phyloP scores from a whole-genome alignment of 2,113 vertebrate species.

The Xiphophorus maculatus region DNA sequence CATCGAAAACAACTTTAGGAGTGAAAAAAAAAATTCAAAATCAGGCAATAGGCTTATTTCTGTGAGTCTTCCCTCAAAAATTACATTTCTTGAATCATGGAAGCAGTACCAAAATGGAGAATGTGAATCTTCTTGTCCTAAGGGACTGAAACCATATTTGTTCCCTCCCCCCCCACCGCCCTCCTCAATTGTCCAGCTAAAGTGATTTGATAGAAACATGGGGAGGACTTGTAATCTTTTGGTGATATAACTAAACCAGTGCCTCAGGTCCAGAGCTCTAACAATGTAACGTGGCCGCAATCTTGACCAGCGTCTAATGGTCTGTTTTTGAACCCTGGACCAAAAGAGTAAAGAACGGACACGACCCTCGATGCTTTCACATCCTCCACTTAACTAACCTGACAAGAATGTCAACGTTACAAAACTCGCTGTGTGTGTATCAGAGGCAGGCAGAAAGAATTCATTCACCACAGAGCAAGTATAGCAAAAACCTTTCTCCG shows the following conservation, averaged over 20 bases:
- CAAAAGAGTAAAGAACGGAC: background rate
- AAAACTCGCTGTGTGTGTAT: no score
- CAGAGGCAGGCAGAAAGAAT: no score
- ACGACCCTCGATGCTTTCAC: background rate
- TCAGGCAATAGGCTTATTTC: conserved; percentile 17
- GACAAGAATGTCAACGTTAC: background rate
- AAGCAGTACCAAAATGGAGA: conserved; percentile 8
- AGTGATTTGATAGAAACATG: conserved; percentile 30
- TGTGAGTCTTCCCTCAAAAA: conserved; percentile 31
- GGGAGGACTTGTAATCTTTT: conserved; percentile 22
- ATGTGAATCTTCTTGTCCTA: conserved; percentile 23
- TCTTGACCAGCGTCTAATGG: conserved; percentile 28
- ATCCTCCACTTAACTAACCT: background rate
- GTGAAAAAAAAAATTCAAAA: background rate
- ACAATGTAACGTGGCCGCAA: conserved; percentile 25
- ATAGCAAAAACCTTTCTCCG: background rate
- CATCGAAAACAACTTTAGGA: conserved; percentile 47
- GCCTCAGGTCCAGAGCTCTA: conserved; percentile 15
- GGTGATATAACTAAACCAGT: conserved; percentile 27
- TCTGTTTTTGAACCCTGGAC: conserved; percentile 6
- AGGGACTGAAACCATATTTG: conserved; percentile 2
- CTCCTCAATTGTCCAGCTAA: background rate
- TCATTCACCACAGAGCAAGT: background rate
- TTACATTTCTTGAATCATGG: conserved; percentile 20
- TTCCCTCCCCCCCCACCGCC: no score